phyloP scores from a whole-genome alignment of 2,113 vertebrate species.

The Athene cunicularia region DNA sequence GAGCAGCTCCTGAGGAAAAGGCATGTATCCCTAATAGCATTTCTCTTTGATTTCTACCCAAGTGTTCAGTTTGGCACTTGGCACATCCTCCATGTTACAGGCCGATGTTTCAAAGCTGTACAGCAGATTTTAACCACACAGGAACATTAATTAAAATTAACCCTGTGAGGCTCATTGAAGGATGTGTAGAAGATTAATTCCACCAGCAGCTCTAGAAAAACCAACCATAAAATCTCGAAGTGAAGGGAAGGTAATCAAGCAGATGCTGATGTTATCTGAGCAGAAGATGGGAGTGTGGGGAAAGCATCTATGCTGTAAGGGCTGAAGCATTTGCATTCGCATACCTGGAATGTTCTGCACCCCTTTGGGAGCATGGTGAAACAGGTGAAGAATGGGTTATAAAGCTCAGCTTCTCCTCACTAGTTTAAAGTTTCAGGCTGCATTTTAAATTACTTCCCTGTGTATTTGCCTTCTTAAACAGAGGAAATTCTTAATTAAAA shows the following conservation, averaged over 20 bases:
- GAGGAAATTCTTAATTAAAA: neutral
- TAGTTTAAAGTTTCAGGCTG: neutral
- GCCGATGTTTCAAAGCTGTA: neutral
- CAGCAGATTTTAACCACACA: neutral
- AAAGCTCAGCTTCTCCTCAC: neutral
- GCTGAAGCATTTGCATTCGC: neutral
- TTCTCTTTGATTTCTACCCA: neutral
- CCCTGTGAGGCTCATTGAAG: neutral
- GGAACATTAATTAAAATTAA: neutral
- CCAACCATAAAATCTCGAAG: neutral
- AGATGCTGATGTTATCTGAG: neutral
- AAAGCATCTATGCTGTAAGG: neutral
- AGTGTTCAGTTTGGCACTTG: neutral
- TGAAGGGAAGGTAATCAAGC: neutral
- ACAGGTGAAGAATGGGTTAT: neutral
- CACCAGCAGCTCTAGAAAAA: neutral
- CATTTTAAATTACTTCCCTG: neutral
- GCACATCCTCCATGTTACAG: neutral
- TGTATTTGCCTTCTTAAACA: neutral
- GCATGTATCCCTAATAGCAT: conserved; percentile 35
- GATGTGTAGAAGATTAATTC: neutral
- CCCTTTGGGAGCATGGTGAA: neutral
- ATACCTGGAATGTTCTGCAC: neutral
- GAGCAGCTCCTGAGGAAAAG: conserved; percentile 77
- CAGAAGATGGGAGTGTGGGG: neutral